A percentile compares a stretch with the other conserved stretches of the same genome.
Conservation (phyloP, 2,888 invertebrate species). For the Odontothrips loti region DNA sequence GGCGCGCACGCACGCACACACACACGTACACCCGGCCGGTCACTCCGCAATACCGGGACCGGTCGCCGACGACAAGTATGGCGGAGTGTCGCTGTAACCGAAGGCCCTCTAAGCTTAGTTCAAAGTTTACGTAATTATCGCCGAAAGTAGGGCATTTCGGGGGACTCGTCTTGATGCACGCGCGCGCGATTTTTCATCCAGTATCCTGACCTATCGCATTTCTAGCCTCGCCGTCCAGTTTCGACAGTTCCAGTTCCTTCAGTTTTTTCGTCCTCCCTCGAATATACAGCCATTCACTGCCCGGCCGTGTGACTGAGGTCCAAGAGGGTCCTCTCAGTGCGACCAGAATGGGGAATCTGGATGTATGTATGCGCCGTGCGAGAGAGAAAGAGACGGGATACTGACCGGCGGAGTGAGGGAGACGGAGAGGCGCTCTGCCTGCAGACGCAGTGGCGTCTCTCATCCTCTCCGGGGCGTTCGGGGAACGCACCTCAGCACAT, state of each 20-base stretch:
- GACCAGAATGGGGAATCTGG: not conserved
- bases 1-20: not conserved
- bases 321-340: not conserved
- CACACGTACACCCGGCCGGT: not conserved
- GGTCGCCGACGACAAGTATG: not conserved
- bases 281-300: too few species aligned
- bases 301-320: not conserved
- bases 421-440: not conserved
- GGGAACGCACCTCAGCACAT: not conserved
- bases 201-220: too few species aligned
- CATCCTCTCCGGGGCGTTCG: not conserved
- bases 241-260: too few species aligned
- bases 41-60: not conserved
- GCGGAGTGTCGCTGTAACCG: not conserved
- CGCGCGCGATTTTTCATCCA: too few species aligned
- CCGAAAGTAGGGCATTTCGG: too few species aligned
- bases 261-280: not conserved
- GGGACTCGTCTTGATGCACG: too few species aligned
- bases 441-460: constrained; percentile 10
- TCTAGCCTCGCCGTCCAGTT: too few species aligned
- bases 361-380: not conserved
- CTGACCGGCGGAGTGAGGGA: not conserved
- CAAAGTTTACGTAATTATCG: constrained; percentile 13
- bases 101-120: constrained; percentile 5
- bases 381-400: not conserved